A percentile compares a stretch with the other conserved stretches of the same genome.
phyloP scores from a whole-genome alignment of 2,797 vertebrate species.

The Rhadinocentrus ornatus region DNA sequence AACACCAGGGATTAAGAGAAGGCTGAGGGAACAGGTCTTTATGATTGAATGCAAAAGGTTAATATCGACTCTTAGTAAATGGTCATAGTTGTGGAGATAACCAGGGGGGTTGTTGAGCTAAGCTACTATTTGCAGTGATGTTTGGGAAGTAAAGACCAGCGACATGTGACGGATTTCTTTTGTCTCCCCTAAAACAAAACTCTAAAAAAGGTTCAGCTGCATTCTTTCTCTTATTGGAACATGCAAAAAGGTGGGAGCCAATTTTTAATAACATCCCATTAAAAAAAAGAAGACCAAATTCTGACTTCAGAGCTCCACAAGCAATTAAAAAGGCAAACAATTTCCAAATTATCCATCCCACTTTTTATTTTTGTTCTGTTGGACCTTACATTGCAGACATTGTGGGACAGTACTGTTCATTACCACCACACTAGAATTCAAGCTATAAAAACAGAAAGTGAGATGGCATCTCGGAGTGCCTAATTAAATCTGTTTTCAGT shows the following conservation, averaged over 20 bases:
- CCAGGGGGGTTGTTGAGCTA: not conserved
- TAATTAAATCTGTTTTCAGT: slow-evolving; percentile 2
- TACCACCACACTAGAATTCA: not conserved
- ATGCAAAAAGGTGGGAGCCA: not conserved
- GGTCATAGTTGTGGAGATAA: not conserved
- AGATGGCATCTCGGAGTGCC: not conserved
- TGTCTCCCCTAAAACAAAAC: not conserved
- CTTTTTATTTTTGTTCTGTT: slow-evolving; percentile 6
- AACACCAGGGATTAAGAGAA: not conserved
- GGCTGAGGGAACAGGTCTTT: not conserved
- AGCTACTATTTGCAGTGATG: not conserved
- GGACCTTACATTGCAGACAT: slow-evolving; percentile 5
- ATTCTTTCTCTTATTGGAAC: not conserved
- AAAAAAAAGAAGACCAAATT: not conserved
- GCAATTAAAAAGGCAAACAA: slow-evolving; percentile 23
- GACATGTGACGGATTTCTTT: not conserved
- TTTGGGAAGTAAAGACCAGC: not conserved
- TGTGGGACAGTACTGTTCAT: slow-evolving; percentile 3
- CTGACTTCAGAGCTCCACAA: slow-evolving; percentile 10
- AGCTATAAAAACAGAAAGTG: slow-evolving; percentile 4
- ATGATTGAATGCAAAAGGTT: not conserved
- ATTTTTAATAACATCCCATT: not conserved
- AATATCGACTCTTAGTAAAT: not conserved
- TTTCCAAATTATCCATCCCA: slow-evolving; percentile 18
- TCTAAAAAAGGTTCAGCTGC: not conserved